Evolutionary conservation across 1,140 invertebrate genomes (phyloP).

Genomic region (Hyles vespertilio): DNA sequence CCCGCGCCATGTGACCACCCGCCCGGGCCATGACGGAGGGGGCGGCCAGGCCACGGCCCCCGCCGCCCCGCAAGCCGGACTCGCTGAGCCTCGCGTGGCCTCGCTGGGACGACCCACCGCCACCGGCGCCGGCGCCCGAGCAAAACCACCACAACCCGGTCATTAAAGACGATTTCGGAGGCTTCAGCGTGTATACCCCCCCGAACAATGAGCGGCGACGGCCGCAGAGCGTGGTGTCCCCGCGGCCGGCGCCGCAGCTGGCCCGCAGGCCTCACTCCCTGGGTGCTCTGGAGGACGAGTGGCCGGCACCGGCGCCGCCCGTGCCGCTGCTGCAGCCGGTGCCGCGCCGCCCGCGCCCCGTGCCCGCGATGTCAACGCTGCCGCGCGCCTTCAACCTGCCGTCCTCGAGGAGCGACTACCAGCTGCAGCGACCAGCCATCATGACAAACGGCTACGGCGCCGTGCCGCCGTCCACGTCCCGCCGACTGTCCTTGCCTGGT

Average conservation of each 20-base stretch:
- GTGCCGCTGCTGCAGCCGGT: conserved; percentile 61
- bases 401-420: conserved; percentile 79
- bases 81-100: conserved; percentile 55
- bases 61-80: conserved; percentile 69
- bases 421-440: conserved; percentile 73
- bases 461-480: conserved; percentile 57
- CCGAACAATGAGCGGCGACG: conserved; percentile 63
- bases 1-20: conserved; percentile 44
- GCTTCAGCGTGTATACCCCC: conserved; percentile 77
- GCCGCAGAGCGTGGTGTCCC: conserved; percentile 70
- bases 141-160: conserved; percentile 43
- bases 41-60: conserved; percentile 62
- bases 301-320: conserved; percentile 57
- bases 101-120: conserved; percentile 64
- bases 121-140: conserved; percentile 56
- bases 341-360: conserved; percentile 61
- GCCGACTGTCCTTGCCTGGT: conserved; percentile 55
- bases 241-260: conserved; percentile 51
- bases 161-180: conserved; percentile 70
- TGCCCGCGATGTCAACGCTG: conserved; percentile 58
- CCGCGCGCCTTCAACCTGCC: conserved; percentile 70
- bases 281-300: conserved; percentile 58
- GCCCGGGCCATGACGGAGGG: conserved; percentile 57
- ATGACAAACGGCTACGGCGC: conserved; percentile 70
- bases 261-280: conserved; percentile 68